Conservation (phyloP, 2,797 vertebrate genomes). For the Macropodus opercularis region DNA sequence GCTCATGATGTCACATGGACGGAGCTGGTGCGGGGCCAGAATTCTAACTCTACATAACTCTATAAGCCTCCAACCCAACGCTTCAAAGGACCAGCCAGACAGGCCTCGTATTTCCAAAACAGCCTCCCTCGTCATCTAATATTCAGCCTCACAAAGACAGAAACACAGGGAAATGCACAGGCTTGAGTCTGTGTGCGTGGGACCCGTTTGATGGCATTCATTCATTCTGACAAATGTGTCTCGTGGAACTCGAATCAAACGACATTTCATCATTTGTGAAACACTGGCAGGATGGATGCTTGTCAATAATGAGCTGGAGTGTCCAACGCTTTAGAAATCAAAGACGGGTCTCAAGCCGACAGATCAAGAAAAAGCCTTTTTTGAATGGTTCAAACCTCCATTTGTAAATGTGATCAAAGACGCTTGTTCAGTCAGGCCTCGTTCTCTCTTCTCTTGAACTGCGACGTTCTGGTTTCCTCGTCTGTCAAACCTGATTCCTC, state of each 20-base stretch:
- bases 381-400: slow-evolving; percentile 10
- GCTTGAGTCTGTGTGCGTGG: background rate
- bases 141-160: background rate
- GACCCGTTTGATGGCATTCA: slow-evolving; percentile 25
- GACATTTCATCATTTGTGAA: slow-evolving; percentile 33
- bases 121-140: background rate
- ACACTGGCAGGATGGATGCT: slow-evolving; percentile 24
- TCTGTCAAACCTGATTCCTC: slow-evolving; percentile 18
- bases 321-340: slow-evolving; percentile 28
- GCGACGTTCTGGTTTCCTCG: slow-evolving; percentile 15
- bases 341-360: slow-evolving; percentile 8
- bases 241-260: slow-evolving; percentile 27
- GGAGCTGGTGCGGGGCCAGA: too few relatives aligned
- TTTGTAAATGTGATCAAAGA: slow-evolving; percentile 26
- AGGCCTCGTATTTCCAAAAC: background rate
- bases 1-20: too few relatives aligned
- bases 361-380: background rate
- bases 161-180: background rate
- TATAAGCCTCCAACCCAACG: background rate
- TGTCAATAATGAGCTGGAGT: slow-evolving; percentile 36
- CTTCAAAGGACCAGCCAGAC: background rate
- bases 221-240: slow-evolving; percentile 28
- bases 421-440: slow-evolving; percentile 9
- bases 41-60: too few relatives aligned
- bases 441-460: background rate